Percentiles rank a stretch among this genome's conserved stretches.
These are phyloP conservation scores for Bombus confusus DNA, from an alignment of 1,140 invertebrate species.

Conservation along the genomic window DNA sequence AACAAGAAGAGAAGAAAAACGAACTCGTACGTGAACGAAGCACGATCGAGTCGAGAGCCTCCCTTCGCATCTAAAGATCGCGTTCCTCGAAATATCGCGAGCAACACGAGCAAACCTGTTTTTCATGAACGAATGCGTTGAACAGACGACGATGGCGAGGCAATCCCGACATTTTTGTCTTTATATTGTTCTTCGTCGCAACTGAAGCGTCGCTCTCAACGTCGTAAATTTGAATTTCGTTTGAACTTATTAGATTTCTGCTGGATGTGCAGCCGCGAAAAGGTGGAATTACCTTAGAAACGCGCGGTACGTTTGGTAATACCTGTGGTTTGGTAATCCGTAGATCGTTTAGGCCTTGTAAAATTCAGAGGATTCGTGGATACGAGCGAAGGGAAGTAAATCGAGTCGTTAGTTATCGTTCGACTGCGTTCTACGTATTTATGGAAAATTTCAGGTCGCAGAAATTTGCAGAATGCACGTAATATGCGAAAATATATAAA, in stretches of 20 bases:
- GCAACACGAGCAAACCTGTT: not conserved
- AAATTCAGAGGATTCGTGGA: not conserved
- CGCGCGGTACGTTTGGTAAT: not conserved
- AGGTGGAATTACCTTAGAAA: too few species aligned
- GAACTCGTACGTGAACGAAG: not conserved
- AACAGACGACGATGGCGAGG: not conserved
- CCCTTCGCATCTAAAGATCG: not conserved
- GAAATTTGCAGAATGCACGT: too few species aligned
- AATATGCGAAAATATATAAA: too few species aligned
- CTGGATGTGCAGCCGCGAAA: too few species aligned
- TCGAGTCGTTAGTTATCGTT: not conserved
- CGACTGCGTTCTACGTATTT: too few species aligned
- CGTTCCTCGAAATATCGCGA: not conserved
- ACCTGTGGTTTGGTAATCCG: not conserved
- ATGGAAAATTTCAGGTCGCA: too few species aligned
- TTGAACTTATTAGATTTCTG: not conserved
- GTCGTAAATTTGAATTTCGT: conserved; percentile 46
- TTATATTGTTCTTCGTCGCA: not conserved
- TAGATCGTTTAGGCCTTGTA: not conserved
- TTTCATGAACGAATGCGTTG: not conserved
- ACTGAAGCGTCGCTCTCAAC: not conserved
- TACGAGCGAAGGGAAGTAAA: not conserved
- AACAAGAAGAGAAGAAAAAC: not conserved
- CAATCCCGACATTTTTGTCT: not conserved
- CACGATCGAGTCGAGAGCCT: not conserved